Conservation (phyloP, 2,113 vertebrate genomes). For the Megaceryle maxima region DNA sequence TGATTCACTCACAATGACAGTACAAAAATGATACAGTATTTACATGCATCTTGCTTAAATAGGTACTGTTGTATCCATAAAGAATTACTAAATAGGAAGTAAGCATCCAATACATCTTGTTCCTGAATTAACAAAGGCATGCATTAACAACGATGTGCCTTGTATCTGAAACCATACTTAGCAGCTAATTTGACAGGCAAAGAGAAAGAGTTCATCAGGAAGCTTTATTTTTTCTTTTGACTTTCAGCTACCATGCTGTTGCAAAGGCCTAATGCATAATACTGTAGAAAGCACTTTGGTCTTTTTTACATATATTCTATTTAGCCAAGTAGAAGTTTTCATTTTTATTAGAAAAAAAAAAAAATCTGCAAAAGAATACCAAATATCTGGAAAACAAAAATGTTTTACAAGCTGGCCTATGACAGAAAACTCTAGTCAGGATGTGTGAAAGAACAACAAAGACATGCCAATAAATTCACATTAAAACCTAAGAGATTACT, state of each 20-base stretch:
- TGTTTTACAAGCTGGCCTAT: background rate
- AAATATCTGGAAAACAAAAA: background rate
- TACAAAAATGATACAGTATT: background rate
- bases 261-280: background rate
- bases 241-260: background rate
- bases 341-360: background rate
- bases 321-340: background rate
- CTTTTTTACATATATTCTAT: background rate
- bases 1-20: background rate
- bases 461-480: background rate
- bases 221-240: background rate
- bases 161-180: slow-evolving; percentile 37
- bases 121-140: slow-evolving; percentile 15
- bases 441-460: background rate
- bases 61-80: background rate
- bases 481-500: background rate
- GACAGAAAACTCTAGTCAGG: background rate
- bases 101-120: background rate
- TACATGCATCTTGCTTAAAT: background rate
- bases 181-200: slow-evolving; percentile 33
- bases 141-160: background rate
- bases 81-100: background rate
- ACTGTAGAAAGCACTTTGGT: background rate
- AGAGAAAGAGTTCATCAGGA: background rate
- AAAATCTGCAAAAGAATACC: background rate